Base-by-base conservation (phyloP, 64 coral and sea anemone genomes). In the Catalaphyllia jardinei region DNA sequence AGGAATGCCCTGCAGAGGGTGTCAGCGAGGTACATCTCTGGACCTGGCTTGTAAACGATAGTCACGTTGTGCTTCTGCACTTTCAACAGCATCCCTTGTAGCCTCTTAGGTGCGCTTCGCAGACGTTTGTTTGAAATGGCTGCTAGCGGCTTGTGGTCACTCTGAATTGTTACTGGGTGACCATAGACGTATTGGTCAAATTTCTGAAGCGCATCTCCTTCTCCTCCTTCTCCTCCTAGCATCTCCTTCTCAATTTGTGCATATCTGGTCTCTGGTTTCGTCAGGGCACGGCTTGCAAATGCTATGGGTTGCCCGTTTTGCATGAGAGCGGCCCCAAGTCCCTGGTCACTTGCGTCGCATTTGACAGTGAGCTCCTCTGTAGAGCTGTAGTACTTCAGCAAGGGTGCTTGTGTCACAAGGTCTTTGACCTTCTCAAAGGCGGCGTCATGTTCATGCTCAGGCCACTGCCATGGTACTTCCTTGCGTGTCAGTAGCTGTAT, bases 171-270 rank as follows among this genome's bases (percentile, higher is more conserved):
- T n/a, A 39, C 38, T 2, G 38, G 38, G 38, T 4, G n/a, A n/a
- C 38, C 38, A 39, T 39, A 39, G 2, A 39, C 38, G 38, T 4
- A 39, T 4, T 39, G 38, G 4, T 39, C 38, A 4, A 39, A 39
- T 39, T 39, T 39, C 38, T 39, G 38, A 39, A 39, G 4, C 38
- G 38, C 38, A 39, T n/a, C n/a, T n/a, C n/a, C n/a, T n/a, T n/a
- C n/a, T n/a, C n/a, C n/a, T n/a, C n/a, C n/a, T n/a, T n/a, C n/a
- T n/a, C n/a, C n/a, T n/a, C n/a, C 75, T 11, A 89, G 88, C 76
- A 89, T 50, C 49, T 89, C 88, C n/a, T n/a, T n/a, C 33, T 89
- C 88, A 19, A 89, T 89, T 14, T 79, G 76, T 13, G 75, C 76
- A 72, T 79, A 79, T 28, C 88, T 1, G 0, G 60, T 63, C 61